Evolutionary conservation across 2,888 invertebrate genomes (phyloP), one percentile per base, ranked within the genome.

Genomic region (Pyrochroa serraticornis): DNA sequence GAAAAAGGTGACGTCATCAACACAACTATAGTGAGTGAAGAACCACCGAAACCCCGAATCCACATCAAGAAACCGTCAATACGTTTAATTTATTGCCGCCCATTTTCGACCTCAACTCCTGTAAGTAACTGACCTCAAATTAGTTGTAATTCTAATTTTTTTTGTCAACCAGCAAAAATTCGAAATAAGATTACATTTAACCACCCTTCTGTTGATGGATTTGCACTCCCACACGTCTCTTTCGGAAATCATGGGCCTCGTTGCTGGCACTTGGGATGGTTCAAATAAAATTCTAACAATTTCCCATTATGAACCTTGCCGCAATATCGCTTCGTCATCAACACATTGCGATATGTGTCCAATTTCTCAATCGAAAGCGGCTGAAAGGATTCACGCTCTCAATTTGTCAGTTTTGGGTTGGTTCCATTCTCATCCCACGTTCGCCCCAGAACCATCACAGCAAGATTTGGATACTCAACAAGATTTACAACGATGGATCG

Each of bases 291-390:
- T 72, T 22, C 71, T 87, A 31, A 75, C 75, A 12, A 80, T 86
- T 59, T 76, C 75, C 31, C 78, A 80, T 52, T 89, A 90, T 71
- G 81, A 84, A 9, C 85, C 87, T 0, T 89, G 89, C 66, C 80
- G 82, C 50, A 90, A 89, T 63, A 82, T 86, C 12, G 82, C 83
- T 22, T 85, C 85, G 49, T 84, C 84, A 49, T 80, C 83, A 5
- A 87, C 88, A 50, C 89, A 89, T 78, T 91, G 91, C 75, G 91
- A 91, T 67, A 90, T 91, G 89, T 90, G 90, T 69, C 89, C 90
- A 1, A 86, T 87, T 12, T 85, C 86, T 2, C 86, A 90, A 73
- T 83, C 87, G 3, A 77, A 75, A 59, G 88, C 89, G 1, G 85
- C 85, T 48, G 85, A 85, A 64, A 71, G 71, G 31, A 82, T 91